Evolutionary conservation across 2,888 invertebrate species (phyloP), one percentile per base, ranked within the genome.

Genomic region (Epinotia nisella): DNA sequence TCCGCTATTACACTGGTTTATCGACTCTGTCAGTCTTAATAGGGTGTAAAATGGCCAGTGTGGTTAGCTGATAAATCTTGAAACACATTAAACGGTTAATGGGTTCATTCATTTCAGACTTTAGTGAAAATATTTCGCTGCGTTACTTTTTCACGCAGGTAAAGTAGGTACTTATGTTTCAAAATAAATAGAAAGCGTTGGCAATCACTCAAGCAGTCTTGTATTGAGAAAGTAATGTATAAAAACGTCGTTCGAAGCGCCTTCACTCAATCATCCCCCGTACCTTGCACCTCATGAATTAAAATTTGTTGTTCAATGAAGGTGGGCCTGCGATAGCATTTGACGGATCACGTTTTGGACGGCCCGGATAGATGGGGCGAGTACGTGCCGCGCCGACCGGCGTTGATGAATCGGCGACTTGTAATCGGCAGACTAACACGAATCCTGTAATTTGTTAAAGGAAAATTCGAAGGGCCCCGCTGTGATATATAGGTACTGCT

Each of bases 401-500:
- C 85, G 83, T 85, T 92, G 92, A 92, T 91, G 89, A 90, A 92
- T 92, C 89, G 89, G 80, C 86, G 85, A 84, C 90, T 90, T 91
- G 91, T 91, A 92, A 92, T 92, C 90, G 90, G 82, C 85, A 85
- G 85, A 88, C 89, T 90, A 88, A 90, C 90, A 90, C 87, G 87
- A 86, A 85, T 86, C 85, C 83, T 78, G 86, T 89, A 86, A 91
- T 89, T 90, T 92, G 91, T 89, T 89, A 70, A 70, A 74, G 71
- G 72, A 71, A 73, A 76, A 66, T 70, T 75, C 74, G 75, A 72
- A 71, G 60, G 71, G 66, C 21, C 74, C 71, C 53, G 70, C 60
- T 64, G 69, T 64, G 70, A 75, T 71, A 66, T 58, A 68, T 29
- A n/a, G n/a, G 3, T 35, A 60, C 41, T 65, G 24, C 56, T 65